These are phyloP conservation scores for Marmota monax DNA, from an alignment of 2,113 vertebrate species.

Conservation along the genomic window DNA sequence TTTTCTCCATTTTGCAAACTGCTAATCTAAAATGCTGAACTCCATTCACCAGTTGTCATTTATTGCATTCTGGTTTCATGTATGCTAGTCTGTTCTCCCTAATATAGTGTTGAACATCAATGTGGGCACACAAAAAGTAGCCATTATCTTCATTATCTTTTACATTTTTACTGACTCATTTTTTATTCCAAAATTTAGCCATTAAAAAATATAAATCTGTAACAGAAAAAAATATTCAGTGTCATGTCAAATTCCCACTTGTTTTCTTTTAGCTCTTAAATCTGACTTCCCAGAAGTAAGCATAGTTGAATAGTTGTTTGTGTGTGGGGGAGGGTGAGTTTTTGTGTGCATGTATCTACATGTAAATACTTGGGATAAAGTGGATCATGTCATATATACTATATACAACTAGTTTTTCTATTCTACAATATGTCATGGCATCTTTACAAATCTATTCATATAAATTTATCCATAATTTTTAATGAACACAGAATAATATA, in stretches of 20 bases:
- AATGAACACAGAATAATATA: background rate
- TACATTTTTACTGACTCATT: background rate
- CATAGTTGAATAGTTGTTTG: background rate
- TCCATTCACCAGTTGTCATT: background rate
- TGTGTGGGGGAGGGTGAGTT: background rate
- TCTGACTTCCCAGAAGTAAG: background rate
- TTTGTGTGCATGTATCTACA: background rate
- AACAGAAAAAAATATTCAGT: background rate
- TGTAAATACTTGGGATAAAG: background rate
- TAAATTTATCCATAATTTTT: background rate
- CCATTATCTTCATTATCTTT: background rate
- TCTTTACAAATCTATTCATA: background rate
- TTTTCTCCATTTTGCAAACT: background rate
- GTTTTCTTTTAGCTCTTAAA: background rate
- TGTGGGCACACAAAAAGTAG: background rate
- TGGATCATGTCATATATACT: background rate
- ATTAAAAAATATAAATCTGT: background rate
- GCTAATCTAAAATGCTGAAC: background rate
- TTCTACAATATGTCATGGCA: background rate
- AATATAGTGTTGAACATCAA: background rate
- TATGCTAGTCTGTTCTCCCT: background rate
- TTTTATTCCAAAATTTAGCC: background rate
- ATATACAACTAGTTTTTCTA: background rate
- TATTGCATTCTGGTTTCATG: background rate
- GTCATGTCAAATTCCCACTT: background rate